Evolutionary conservation across 2,888 invertebrate species (phyloP).

Genomic region (Dromius quadrimaculatus): DNA sequence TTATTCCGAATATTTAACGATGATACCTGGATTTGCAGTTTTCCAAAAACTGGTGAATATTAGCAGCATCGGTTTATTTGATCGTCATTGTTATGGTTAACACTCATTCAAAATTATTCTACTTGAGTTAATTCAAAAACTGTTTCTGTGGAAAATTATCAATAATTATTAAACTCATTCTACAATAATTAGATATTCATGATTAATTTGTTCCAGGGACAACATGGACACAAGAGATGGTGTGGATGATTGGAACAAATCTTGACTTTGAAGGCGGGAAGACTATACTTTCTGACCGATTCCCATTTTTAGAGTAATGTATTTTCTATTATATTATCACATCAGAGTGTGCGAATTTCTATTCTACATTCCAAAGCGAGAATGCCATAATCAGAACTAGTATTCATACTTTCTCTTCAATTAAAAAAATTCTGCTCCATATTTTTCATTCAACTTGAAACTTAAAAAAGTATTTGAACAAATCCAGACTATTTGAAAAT

Average conservation of each 20-base stretch:
- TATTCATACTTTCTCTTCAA: too few species aligned
- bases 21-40: slow-evolving; percentile 46
- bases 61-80: too few species aligned
- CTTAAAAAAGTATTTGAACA: too few species aligned
- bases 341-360: too few species aligned
- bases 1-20: slow-evolving; percentile 20
- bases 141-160: too few species aligned
- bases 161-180: too few species aligned
- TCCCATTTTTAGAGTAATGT: slow-evolving; percentile 78
- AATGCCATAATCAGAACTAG: too few species aligned
- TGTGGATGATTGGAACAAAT: slow-evolving; percentile 76
- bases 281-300: slow-evolving; percentile 70
- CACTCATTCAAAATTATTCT: not conserved
- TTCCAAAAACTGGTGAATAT: slow-evolving; percentile 44
- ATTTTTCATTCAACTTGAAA: too few species aligned
- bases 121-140: not conserved
- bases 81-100: too few species aligned
- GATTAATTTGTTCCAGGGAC: slow-evolving; percentile 69
- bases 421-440: too few species aligned
- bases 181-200: slow-evolving; percentile 1
- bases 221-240: slow-evolving; percentile 83
- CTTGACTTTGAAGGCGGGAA: slow-evolving; percentile 73
- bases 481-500: too few species aligned
- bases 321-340: not conserved
- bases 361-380: too few species aligned